A percentile compares a stretch with the other conserved stretches of the same genome.
These are phyloP conservation scores for Lathamus discolor DNA, from an alignment of 2,113 vertebrate species.

Conservation along the genomic window DNA sequence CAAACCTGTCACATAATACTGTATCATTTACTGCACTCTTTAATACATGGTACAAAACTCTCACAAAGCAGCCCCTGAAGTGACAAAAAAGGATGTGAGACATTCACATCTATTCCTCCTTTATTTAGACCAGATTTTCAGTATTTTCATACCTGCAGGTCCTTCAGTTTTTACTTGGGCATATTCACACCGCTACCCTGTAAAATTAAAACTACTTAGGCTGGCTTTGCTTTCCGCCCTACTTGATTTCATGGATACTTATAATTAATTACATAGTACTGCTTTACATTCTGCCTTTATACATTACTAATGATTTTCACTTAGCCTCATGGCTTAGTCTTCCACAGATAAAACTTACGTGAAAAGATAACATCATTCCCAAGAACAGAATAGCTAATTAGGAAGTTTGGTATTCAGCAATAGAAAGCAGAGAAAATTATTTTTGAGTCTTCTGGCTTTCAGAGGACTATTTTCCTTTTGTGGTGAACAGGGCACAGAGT, in stretches of 20 bases:
- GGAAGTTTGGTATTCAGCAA: not conserved
- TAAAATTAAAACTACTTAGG: not conserved
- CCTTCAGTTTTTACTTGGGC: not conserved
- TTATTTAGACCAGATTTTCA: not conserved
- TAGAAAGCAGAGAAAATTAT: not conserved
- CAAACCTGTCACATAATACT: not conserved
- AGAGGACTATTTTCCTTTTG: slow-evolving; percentile 35
- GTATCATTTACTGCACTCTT: not conserved
- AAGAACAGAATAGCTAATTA: not conserved
- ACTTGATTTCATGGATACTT: not conserved
- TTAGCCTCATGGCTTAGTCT: not conserved
- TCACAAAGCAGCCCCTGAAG: not conserved
- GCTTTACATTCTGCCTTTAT: not conserved
- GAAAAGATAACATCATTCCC: not conserved
- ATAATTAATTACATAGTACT: not conserved
- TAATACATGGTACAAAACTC: not conserved
- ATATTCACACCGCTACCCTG: not conserved
- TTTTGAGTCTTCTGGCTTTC: not conserved
- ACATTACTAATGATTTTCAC: not conserved
- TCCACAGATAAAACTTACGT: not conserved
- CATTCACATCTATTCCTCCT: not conserved
- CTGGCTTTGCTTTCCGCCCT: not conserved
- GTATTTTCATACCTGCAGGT: not conserved
- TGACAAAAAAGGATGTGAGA: not conserved
- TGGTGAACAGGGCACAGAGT: not conserved